Evolutionary conservation across 2,888 invertebrate species (phyloP).

Genomic region (Acutogordius australiensis): DNA sequence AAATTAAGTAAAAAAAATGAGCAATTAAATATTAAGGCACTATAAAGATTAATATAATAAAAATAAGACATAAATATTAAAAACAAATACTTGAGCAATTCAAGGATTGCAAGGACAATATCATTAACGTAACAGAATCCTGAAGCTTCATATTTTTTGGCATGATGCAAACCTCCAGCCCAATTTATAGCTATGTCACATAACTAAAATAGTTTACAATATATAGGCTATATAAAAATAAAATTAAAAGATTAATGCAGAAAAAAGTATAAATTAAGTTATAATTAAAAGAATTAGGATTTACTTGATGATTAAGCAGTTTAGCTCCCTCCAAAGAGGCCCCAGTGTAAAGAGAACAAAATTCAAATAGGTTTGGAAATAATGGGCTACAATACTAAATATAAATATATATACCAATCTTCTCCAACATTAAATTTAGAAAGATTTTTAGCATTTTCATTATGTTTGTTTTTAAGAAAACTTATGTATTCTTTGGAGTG

Average conservation of each 20-base stretch:
- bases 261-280: not conserved
- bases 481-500: slow-evolving; percentile 94
- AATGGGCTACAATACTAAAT: slow-evolving; percentile 25
- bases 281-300: slow-evolving; percentile 13
- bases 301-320: slow-evolving; percentile 55
- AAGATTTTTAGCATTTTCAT: slow-evolving; percentile 61
- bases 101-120: slow-evolving; percentile 81
- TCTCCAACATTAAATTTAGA: slow-evolving; percentile 89
- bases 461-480: slow-evolving; percentile 71
- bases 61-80: slow-evolving; percentile 14
- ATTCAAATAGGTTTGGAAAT: slow-evolving; percentile 75
- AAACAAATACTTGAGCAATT: slow-evolving; percentile 37
- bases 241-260: too few relatives aligned
- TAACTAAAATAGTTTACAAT: slow-evolving; percentile 19
- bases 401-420: slow-evolving; percentile 35
- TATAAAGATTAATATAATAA: too few relatives aligned
- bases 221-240: slow-evolving; percentile 6
- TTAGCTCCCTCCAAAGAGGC: slow-evolving; percentile 86
- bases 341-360: slow-evolving; percentile 84
- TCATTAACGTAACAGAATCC: slow-evolving; percentile 98
- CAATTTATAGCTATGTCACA: slow-evolving; percentile 87
- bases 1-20: too few relatives aligned
- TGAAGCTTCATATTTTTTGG: slow-evolving; percentile 72
- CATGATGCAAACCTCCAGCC: slow-evolving; percentile 95
- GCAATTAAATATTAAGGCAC: too few relatives aligned